These are phyloP conservation scores for Hycleus phaleratus DNA, from an alignment of 1,140 invertebrate genomes.

Conservation along the genomic window DNA sequence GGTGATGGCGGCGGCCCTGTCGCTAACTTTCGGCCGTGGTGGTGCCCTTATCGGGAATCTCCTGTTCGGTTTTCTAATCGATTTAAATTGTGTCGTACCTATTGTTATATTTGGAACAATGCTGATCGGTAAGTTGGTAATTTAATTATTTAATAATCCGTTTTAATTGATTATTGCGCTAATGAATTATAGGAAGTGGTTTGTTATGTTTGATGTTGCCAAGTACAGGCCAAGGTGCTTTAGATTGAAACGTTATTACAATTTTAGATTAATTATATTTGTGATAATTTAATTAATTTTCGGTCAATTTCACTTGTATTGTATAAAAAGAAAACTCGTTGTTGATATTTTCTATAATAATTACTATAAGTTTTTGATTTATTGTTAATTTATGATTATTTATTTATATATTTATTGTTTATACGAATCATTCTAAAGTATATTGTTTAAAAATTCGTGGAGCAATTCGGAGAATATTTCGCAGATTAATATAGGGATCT, in stretches of 20 bases:
- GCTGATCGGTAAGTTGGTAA: constrained; percentile 51
- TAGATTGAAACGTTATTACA: constrained; percentile 44
- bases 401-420: too few relatives aligned
- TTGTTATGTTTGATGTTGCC: constrained; percentile 58
- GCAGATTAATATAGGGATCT: too few relatives aligned
- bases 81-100: constrained; percentile 62
- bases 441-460: too few relatives aligned
- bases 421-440: too few relatives aligned
- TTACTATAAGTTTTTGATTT: too few relatives aligned
- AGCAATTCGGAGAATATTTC: too few relatives aligned
- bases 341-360: too few relatives aligned
- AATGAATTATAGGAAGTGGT: constrained; percentile 51
- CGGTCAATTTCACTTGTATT: too few relatives aligned
- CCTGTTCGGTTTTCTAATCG: constrained; percentile 62
- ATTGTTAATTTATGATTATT: too few relatives aligned
- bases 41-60: constrained; percentile 62
- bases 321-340: too few relatives aligned
- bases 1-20: constrained; percentile 68
- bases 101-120: constrained; percentile 60
- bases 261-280: constrained; percentile 5
- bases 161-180: not conserved
- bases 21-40: constrained; percentile 61
- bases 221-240: constrained; percentile 56
- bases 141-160: too few relatives aligned
- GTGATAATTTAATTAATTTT: constrained; percentile 6